Conservation (phyloP, 2,113 vertebrate genomes). For the Okapia johnstoni region DNA sequence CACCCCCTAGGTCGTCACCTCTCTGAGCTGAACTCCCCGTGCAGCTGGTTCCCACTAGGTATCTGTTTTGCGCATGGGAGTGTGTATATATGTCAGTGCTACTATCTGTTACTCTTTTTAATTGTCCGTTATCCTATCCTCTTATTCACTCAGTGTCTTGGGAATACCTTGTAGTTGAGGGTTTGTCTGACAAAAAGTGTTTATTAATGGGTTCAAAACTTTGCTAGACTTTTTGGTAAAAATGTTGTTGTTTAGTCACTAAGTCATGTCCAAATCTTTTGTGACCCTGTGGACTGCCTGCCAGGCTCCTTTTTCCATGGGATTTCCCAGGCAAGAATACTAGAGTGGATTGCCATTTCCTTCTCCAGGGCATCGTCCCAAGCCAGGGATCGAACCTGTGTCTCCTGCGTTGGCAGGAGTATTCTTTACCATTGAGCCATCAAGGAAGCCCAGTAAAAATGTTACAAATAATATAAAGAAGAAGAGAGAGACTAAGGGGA, state of each 20-base stretch:
- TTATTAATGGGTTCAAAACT: neutral
- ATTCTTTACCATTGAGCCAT: neutral
- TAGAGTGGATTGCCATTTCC: neutral
- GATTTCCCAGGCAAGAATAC: neutral
- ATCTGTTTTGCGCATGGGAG: neutral
- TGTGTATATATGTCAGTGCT: neutral
- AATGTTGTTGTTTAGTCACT: neutral
- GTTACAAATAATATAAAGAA: neutral
- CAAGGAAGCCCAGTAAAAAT: neutral
- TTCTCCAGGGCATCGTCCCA: neutral
- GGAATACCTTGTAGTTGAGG: neutral
- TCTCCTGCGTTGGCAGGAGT: neutral
- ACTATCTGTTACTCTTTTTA: neutral
- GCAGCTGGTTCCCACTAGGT: neutral
- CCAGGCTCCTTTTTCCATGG: neutral
- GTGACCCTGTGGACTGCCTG: neutral
- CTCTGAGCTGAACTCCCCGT: neutral
- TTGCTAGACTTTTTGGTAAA: neutral
- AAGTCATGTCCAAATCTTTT: neutral
- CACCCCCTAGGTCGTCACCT: neutral
- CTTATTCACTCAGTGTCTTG: neutral
- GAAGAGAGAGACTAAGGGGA: neutral
- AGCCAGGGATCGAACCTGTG: neutral
- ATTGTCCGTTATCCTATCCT: neutral
- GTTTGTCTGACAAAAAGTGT: neutral